Base-by-base conservation (phyloP, 2,797 vertebrate genomes). In the Monodelphis domestica region DNA sequence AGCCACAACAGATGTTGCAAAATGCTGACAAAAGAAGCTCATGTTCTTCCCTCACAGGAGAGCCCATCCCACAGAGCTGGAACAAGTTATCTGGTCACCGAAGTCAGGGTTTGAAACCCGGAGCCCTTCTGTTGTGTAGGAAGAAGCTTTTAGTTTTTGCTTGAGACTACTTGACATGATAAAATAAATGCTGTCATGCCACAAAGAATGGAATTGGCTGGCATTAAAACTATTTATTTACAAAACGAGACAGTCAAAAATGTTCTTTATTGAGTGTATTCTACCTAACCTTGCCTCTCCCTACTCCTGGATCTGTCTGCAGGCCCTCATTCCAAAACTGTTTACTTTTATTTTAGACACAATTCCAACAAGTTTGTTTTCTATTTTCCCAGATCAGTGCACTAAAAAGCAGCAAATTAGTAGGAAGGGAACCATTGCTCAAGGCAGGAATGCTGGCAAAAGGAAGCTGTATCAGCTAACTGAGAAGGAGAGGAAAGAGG, bases 341-440 rank as follows among this genome's bases (percentile, higher is more conserved):
- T 87, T 45, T 87, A 56, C 89, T 95, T 54, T 89, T 90, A 53
- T 59, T 94, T 92, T 90, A 95, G 92, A 94, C 54, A 59, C 1
- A 88, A 51, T 51, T 54, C 53, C 59, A 89, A 91, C 3, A 55
- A 87, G 56, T 78, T 89, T 89, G 30, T 50, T 92, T 92, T 93
- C 50, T 59, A 89, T 57, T 78, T 95, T 91, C 91, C 95, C 33
- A 91, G 90, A 88, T 52, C 90, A 91, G 30, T 91, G n/a, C 7
- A 87, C 45, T 59, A 26, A 96, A 91, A 93, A 95, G 91, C 87
- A 89, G 89, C 90, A 57, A 95, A 91, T 33, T 57, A 51, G 15
- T 24, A 56, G 57, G 26, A 30, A 78, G 52, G 29, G 87, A 91
- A n/a, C 28, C 84, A 15, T 29, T 87, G 33, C 28, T 90, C 51